These are phyloP conservation scores for Holothuria glaberrima DNA, from an alignment of 35 echinoderm and acorn worm species.

Conservation along the genomic window DNA sequence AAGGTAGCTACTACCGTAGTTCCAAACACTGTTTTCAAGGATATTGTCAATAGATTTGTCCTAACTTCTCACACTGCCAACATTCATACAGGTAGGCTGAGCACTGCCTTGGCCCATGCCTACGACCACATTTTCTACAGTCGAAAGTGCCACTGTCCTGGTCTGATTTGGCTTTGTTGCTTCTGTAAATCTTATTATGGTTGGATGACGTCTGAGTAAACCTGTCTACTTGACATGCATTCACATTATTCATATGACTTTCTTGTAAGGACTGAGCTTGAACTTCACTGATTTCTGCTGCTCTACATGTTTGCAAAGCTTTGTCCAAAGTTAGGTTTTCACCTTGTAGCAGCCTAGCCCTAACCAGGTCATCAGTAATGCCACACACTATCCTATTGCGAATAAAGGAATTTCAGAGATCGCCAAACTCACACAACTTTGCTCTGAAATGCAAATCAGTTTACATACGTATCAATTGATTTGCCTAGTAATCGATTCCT, in stretches of 20 bases:
- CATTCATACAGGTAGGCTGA: not conserved
- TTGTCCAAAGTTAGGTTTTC: not conserved
- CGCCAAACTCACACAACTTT: slow-evolving; percentile 40
- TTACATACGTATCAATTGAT: not conserved
- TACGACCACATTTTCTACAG: not conserved
- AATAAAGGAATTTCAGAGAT: no score
- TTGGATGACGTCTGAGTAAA: not conserved
- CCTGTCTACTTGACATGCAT: not conserved
- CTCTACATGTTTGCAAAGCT: not conserved
- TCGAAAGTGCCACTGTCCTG: not conserved
- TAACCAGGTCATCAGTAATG: not conserved
- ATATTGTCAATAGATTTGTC: not conserved
- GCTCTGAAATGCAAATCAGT: not conserved
- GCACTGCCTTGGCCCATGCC: slow-evolving; percentile 12
- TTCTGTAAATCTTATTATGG: not conserved
- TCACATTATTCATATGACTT: not conserved
- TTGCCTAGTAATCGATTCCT: not conserved
- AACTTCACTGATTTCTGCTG: not conserved
- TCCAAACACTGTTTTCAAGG: not conserved
- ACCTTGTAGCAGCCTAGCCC: not conserved
- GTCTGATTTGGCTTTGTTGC: not conserved
- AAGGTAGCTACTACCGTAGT: not conserved
- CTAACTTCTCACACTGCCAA: not conserved
- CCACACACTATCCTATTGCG: slow-evolving; percentile 13
- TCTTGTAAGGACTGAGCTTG: not conserved